phyloP scores from a whole-genome alignment of 2,888 invertebrate genomes.

The Ormia ochracea region DNA sequence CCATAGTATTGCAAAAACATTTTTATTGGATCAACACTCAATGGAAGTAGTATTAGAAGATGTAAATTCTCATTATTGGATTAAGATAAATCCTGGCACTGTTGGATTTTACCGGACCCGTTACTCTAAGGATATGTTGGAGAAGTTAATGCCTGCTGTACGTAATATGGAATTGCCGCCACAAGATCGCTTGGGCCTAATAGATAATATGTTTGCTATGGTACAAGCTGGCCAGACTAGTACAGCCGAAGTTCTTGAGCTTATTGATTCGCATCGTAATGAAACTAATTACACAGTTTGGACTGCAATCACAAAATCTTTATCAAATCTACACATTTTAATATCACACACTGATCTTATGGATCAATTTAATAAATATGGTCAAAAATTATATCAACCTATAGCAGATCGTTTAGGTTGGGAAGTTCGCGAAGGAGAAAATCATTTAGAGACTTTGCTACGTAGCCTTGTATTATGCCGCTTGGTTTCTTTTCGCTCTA shows the following conservation, averaged over 20 bases:
- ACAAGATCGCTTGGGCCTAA: constrained; percentile 90
- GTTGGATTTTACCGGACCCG: constrained; percentile 94
- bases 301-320: constrained; percentile 88
- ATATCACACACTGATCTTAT: constrained; percentile 88
- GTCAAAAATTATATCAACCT: constrained; percentile 84
- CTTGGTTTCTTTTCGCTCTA: constrained; percentile 88
- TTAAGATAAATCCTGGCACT: constrained; percentile 91
- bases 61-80: constrained; percentile 86
- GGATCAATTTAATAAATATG: constrained; percentile 85
- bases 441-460: constrained; percentile 90
- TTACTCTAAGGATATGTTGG: constrained; percentile 86
- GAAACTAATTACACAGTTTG: constrained; percentile 96
- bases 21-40: constrained; percentile 82
- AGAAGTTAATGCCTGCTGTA: constrained; percentile 87
- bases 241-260: constrained; percentile 85
- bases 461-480: constrained; percentile 89
- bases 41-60: constrained; percentile 84
- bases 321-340: constrained; percentile 86
- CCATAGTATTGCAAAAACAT: constrained; percentile 80
- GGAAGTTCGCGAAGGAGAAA: constrained; percentile 88
- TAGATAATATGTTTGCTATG: constrained; percentile 95
- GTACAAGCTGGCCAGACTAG: constrained; percentile 89
- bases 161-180: constrained; percentile 88
- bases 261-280: constrained; percentile 89
- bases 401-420: constrained; percentile 88